phyloP scores from a whole-genome alignment of 2,113 vertebrate genomes.

The Ptilorrhoa leucosticta region DNA sequence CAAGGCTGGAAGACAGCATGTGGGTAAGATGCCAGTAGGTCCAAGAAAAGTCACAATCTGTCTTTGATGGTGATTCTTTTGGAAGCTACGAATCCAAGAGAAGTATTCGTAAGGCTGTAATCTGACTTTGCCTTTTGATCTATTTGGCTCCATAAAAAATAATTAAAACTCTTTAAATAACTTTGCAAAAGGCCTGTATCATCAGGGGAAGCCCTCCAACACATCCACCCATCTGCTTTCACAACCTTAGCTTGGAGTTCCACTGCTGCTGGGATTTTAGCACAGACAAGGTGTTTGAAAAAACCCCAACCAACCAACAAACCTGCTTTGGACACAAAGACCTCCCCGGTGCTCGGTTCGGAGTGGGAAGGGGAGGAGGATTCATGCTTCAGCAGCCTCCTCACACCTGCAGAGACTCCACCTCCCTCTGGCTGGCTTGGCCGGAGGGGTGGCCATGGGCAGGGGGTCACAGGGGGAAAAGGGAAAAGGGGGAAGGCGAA shows the following conservation, averaged over 20 bases:
- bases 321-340: background rate
- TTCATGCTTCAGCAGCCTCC: background rate
- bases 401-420: background rate
- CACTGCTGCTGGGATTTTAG: background rate
- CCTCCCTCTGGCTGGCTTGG: background rate
- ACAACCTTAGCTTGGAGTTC: background rate
- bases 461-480: background rate
- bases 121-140: constrained; percentile 29
- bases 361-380: background rate
- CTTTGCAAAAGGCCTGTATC: background rate
- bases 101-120: background rate
- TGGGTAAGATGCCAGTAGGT: background rate
- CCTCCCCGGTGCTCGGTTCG: rapidly evolving
- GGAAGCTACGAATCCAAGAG: background rate
- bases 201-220: background rate
- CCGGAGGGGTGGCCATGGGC: background rate
- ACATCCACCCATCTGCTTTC: background rate
- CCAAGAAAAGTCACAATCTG: background rate
- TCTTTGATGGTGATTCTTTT: background rate
- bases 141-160: background rate
- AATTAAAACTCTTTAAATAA: background rate
- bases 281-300: background rate
- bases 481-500: background rate
- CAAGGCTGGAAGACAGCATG: background rate
- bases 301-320: background rate